Evolutionary conservation across 2,888 invertebrate species (phyloP).

Genomic region (Ethmia dodecea): DNA sequence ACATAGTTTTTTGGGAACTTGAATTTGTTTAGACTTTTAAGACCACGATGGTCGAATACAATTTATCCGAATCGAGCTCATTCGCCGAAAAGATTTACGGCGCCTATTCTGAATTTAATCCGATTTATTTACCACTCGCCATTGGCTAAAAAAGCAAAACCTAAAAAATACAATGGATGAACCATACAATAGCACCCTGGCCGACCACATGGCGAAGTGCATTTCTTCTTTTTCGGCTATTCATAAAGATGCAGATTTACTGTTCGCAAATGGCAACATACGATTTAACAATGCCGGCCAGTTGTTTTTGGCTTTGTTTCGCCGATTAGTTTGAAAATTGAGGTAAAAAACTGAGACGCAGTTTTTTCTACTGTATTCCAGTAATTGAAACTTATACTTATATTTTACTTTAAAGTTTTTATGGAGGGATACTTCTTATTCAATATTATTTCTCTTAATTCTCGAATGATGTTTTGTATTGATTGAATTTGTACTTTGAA

Average conservation of each 20-base stretch:
- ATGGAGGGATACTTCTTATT: too few relatives aligned
- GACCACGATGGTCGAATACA: slow-evolving; percentile 1
- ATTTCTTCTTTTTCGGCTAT: slow-evolving; percentile 50
- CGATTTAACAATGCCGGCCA: slow-evolving; percentile 33
- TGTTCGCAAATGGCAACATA: slow-evolving; percentile 45
- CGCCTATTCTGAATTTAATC: slow-evolving; percentile 53
- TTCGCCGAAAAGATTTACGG: slow-evolving; percentile 51
- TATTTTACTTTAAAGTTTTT: too few relatives aligned
- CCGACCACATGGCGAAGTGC: slow-evolving; percentile 55
- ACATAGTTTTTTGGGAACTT: too few relatives aligned
- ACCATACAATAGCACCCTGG: slow-evolving; percentile 52
- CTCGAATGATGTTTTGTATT: too few relatives aligned
- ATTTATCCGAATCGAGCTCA: slow-evolving; percentile 18
- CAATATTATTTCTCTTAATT: too few relatives aligned
- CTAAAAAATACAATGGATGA: slow-evolving; percentile 62
- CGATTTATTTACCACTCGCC: slow-evolving; percentile 43
- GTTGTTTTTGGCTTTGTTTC: slow-evolving; percentile 5
- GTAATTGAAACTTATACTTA: too few relatives aligned
- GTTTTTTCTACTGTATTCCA: too few relatives aligned
- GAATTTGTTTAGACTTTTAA: not conserved
- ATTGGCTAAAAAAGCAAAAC: slow-evolving; percentile 53
- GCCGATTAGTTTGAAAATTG: not conserved
- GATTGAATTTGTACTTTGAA: too few relatives aligned
- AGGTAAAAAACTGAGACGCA: too few relatives aligned
- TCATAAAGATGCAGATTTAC: slow-evolving; percentile 56